These are phyloP conservation scores for Mystacornis crossleyi DNA, from an alignment of 2,113 vertebrate genomes.

Conservation along the genomic window DNA sequence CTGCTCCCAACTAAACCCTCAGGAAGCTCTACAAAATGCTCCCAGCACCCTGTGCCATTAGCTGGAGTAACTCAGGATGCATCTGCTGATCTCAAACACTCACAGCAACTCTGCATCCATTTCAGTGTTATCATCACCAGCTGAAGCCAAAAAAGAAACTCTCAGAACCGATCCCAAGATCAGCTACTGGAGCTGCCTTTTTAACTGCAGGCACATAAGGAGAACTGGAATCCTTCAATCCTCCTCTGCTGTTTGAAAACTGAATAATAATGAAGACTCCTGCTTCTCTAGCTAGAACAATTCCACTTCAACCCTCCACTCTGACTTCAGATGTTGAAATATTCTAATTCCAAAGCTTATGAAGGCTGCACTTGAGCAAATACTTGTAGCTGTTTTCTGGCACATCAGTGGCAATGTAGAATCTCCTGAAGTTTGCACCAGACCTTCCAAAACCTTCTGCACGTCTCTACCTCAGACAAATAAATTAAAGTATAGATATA, in stretches of 20 bases:
- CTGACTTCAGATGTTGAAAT: neutral
- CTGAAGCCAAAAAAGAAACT: neutral
- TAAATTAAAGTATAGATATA: fast-evolving
- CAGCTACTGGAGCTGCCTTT: neutral
- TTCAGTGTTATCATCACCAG: neutral
- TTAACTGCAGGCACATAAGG: neutral
- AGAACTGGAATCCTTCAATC: neutral
- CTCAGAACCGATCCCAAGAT: neutral
- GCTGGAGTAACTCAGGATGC: neutral
- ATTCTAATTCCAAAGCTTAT: neutral
- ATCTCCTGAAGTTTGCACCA: neutral
- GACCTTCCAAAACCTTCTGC: neutral
- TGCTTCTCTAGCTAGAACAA: neutral
- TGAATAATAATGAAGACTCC: neutral
- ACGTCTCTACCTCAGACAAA: neutral
- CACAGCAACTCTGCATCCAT: neutral
- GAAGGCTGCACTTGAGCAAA: neutral
- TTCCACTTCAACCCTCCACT: neutral
- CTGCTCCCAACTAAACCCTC: neutral
- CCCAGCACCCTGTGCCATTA: neutral
- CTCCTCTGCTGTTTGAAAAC: neutral
- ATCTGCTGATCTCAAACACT: neutral
- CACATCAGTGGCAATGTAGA: neutral
- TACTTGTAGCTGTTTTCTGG: neutral
- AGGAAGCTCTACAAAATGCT: neutral